Evolutionary conservation across 2,113 vertebrate genomes (phyloP), one percentile per base, ranked within the genome.

Genomic region (Lycaon pictus): DNA sequence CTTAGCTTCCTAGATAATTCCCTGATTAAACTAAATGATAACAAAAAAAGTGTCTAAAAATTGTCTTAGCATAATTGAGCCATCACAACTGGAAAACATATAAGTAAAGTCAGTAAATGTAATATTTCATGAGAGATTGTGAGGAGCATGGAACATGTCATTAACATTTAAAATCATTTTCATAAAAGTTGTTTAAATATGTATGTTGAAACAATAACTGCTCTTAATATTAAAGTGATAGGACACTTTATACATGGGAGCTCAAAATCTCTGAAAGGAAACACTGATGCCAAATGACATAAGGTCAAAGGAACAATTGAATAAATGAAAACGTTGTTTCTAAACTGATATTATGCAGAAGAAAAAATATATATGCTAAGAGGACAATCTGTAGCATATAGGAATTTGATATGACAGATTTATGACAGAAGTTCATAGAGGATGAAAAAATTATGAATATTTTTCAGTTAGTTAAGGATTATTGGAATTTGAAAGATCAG

Each of bases 141-240:
- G n/a, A 23, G 27, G 19, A 20, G 2, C 25, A 72, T 62, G 37
- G 55, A 1, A 25, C 13, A 37, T 11, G 88, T 81, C 22, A 90
- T 58, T 63, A 7, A 35, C 63, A 71, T 90, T 91, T 69, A 7
- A 37, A 71, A n/a, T 35, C 20, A 79, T 76, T 95, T 93, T 81
- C 16, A 80, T 58, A 84, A 83, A 51, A 53, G 58, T 69, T 63
- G 29, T 58, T 85, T 88, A 91, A 88, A 91, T 74, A 88, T 71
- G 11, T 65, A 8, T 72, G 10, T 60, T 84, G 9, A 63, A 80
- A 71, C 71, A n/a, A 0, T 93, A 56, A 91, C 4, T 88, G 15
- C 19, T 72, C 17, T 37, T 56, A 80, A 62, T 80, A 55, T 67
- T 90, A 85, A 83, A 79, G 2, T 80, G 7, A 56, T n/a, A 27